A percentile compares a stretch with the other conserved stretches of the same genome.
Conservation (phyloP, 2,888 invertebrate species). For the Anticlea derivata region DNA sequence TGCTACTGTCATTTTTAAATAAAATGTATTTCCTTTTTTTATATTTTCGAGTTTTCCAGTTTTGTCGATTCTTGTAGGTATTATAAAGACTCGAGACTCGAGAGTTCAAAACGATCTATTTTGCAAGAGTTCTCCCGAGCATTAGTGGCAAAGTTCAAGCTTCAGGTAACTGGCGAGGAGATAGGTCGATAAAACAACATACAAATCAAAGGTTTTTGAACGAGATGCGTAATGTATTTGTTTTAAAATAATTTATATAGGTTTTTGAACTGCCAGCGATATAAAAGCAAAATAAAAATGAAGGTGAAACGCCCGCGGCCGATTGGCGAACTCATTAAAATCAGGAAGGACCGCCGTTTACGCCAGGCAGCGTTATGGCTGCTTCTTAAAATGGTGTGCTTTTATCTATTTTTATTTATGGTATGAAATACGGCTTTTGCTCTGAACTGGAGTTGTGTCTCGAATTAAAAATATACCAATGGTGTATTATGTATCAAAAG, state of each 20-base stretch:
- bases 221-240: not conserved
- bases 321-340: constrained; percentile 78
- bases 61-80: no score
- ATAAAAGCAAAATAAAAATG: constrained; percentile 36
- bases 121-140: no score
- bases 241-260: constrained; percentile 3
- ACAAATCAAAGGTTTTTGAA: no score
- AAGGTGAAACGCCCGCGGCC: constrained; percentile 42
- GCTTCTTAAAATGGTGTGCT: constrained; percentile 34
- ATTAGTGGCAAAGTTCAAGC: no score
- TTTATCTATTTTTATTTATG: constrained; percentile 33
- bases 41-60: no score
- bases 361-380: constrained; percentile 50
- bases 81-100: no score
- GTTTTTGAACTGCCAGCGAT: constrained; percentile 14
- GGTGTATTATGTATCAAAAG: no score
- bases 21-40: no score
- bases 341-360: constrained; percentile 67
- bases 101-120: no score
- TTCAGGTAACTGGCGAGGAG: no score
- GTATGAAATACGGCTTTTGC: constrained; percentile 11
- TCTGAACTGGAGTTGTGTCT: constrained; percentile 1
- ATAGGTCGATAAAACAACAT: no score
- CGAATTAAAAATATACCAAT: not conserved
- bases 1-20: no score